Conservation (phyloP, 2,113 vertebrate species). For the Amia ocellicauda region DNA sequence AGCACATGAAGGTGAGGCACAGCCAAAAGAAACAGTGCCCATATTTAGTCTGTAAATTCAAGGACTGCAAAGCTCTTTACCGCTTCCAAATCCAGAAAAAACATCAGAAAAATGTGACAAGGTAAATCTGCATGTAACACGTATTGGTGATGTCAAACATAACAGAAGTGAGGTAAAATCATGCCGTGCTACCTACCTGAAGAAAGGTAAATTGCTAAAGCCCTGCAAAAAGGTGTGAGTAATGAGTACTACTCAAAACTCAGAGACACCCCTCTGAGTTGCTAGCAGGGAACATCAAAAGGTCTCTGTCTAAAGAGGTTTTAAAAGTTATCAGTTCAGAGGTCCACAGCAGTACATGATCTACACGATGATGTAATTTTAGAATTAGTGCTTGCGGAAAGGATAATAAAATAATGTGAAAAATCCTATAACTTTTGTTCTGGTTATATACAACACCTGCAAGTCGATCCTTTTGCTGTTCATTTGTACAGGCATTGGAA, state of each 20-base stretch:
- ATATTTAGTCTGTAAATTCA: background rate
- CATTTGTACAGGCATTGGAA: background rate
- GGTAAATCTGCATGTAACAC: too few species aligned
- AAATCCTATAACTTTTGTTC: background rate
- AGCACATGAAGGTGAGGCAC: background rate
- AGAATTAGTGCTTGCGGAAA: background rate
- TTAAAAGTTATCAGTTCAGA: too few species aligned
- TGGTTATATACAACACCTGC: slow-evolving; percentile 6
- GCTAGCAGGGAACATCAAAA: slow-evolving; percentile 6
- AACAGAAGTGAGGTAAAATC: too few species aligned
- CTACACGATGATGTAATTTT: slow-evolving; percentile 8
- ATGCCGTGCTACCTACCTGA: too few species aligned
- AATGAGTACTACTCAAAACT: too few species aligned
- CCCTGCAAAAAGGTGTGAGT: too few species aligned
- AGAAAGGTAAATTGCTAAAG: too few species aligned
- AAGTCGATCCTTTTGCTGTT: too few species aligned
- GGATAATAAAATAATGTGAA: background rate
- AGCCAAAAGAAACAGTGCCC: background rate
- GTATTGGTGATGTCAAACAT: too few species aligned
- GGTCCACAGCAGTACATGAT: background rate
- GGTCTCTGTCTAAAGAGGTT: background rate
- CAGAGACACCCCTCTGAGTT: background rate
- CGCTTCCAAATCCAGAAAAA: too few species aligned
- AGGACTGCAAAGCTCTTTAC: too few species aligned
- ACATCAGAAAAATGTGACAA: too few species aligned